Evolutionary conservation across 92 coral and sea anemone species (phyloP), one percentile per base, ranked within the genome.

Genomic region (Pocillopora meandrina): DNA sequence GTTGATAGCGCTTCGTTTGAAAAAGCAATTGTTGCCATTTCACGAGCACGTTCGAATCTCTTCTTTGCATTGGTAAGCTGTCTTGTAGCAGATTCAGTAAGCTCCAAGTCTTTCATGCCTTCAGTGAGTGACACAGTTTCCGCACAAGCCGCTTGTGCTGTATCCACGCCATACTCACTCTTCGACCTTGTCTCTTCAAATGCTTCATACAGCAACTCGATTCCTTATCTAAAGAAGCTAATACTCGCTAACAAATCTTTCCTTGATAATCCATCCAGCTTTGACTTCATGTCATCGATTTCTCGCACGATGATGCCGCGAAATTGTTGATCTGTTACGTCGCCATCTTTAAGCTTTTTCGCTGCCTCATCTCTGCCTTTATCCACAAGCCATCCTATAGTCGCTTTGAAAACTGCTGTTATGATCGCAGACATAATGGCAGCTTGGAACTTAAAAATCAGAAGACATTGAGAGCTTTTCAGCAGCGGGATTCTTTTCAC

Each of bases 241-340:
- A 71, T 15, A 34, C 75, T 42, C 7, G 49, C 49, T 42, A 42
- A 42, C 49, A 42, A 42, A 42, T 42, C 1, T 42, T 42, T 42
- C 49, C 71, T 71, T 60, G 86, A 57, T 56, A 71, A 57, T 52
- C 78, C 86, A 9, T 82, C 86, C 71, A 82, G 34, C 36, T 81
- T 81, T 56, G 85, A 81, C 34, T 70, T 70, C 58, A 81, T 70
- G 12, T 80, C 75, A 19, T 80, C 63, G 12, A 80, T 36, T 80
- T 80, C 84, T 23, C 77, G 85, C 76, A 81, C 20, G 77, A 81
- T 69, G 77, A 81, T 47, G 47, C 16, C 33, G 20, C 85, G 59
- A 31, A 81, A 49, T 12, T 81, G 21, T 15, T 81, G 85, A 21
- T 81, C 77, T 69, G 76, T 71, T 8, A 81, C 70, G 47, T 81